Evolutionary conservation across 1,140 invertebrate genomes (phyloP), one percentile per base, ranked within the genome.

Genomic region (Bombus haemorrhoidalis): DNA sequence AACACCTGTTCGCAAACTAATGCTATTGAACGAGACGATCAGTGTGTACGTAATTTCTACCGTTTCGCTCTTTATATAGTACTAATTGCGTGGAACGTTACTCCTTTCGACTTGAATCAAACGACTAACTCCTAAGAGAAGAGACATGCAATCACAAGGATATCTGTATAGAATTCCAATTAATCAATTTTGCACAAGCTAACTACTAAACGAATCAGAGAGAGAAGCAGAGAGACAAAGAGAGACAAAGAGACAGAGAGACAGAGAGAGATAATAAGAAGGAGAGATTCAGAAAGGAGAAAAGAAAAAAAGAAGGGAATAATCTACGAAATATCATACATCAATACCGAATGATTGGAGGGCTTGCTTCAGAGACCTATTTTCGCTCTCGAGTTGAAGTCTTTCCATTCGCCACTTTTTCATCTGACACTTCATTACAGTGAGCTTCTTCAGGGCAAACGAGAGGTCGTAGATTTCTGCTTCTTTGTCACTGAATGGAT

Each of bases 371-470:
- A 95, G 85, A 41, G 90, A 90, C 80, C 93, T 92, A 77, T 87
- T 92, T 89, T 94, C 92, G 87, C 92, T 94, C 77, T 93, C 92
- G 22, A 93, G 76, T 75, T 93, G 90, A 28, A 94, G 78, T 34
- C 92, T 83, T 57, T 95, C 92, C 79, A 92, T 87, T 53, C 92
- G 90, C 91, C 93, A 93, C 83, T 95, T 95, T 83, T 92, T 93
- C 91, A 94, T 95, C 83, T 95, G 93, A 72, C 92, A 92, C 80
- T 92, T 92, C 94, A 95, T 95, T 75, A 92, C 87, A 34, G 80
- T 86, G 25, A 95, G 91, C 72, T 95, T 95, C 78, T 87, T 93
- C 41, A 90, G 66, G 39, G 92, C 93, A 71, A 95, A 95, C 13
- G 90, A 82, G 22, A 93, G 84, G 80, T 95, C 94, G 32, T 87